phyloP scores from a whole-genome alignment of 1,140 invertebrate genomes.

The Macrobrachium rosenbergii region DNA sequence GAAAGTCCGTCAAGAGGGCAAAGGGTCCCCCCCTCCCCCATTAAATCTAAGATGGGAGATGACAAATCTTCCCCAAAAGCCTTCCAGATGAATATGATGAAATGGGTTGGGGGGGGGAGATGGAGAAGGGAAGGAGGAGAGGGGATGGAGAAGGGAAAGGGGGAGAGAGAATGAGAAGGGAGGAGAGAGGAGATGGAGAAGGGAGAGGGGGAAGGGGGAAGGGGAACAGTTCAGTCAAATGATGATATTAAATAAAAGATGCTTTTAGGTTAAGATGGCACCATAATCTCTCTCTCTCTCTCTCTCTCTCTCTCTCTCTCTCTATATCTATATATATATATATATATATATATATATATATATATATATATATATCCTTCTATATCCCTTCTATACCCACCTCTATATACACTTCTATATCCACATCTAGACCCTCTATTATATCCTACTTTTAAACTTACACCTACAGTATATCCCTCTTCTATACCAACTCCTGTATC shows the following conservation, averaged over 20 bases:
- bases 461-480: too few relatives aligned
- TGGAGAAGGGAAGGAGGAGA: neutral
- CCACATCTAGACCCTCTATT: too few relatives aligned
- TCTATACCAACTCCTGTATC: too few relatives aligned
- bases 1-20: too few relatives aligned
- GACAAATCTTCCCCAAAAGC: neutral
- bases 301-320: too few relatives aligned
- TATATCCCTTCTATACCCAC: too few relatives aligned
- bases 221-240: neutral
- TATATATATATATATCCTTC: too few relatives aligned
- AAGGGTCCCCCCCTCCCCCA: too few relatives aligned
- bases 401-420: too few relatives aligned
- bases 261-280: neutral
- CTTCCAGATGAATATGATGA: neutral
- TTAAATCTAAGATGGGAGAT: neutral
- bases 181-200: neutral
- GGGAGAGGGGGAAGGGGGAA: neutral
- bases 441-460: too few relatives aligned
- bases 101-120: neutral
- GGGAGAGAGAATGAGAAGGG: neutral
- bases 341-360: slow-evolving; percentile 16
- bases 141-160: neutral
- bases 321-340: neutral
- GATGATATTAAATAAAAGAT: neutral
- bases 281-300: too few relatives aligned